phyloP scores from a whole-genome alignment of 2,888 invertebrate genomes.

The Nemotelus pantherinus region DNA sequence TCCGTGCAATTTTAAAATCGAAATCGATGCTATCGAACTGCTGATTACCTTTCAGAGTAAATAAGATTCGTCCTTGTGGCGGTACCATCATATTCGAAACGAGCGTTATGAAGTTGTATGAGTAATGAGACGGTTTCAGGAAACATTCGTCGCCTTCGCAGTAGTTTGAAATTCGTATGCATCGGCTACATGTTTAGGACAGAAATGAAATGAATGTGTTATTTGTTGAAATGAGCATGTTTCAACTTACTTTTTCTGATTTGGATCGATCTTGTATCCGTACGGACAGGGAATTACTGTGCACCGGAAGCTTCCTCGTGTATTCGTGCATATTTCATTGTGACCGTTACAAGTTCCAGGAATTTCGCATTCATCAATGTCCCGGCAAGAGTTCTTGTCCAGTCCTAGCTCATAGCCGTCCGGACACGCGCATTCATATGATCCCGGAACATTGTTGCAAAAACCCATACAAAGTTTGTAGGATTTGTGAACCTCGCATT shows the following conservation, averaged over 20 bases:
- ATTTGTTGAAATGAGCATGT: neutral
- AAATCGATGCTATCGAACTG: conserved; percentile 81
- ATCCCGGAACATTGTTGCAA: conserved; percentile 88
- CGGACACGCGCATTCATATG: conserved; percentile 84
- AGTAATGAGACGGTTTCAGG: conserved; percentile 84
- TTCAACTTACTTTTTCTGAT: conserved; percentile 80
- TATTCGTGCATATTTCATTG: conserved; percentile 88
- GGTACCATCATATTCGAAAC: conserved; percentile 84
- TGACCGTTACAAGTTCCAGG: conserved; percentile 67
- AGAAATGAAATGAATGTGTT: conserved; percentile 24
- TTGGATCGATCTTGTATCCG: conserved; percentile 81
- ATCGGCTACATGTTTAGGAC: conserved; percentile 73
- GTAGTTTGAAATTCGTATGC: conserved; percentile 74
- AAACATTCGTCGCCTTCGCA: conserved; percentile 82
- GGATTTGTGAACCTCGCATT: conserved; percentile 81
- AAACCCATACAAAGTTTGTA: conserved; percentile 78
- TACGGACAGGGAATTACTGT: conserved; percentile 85
- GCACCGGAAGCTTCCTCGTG: conserved; percentile 88
- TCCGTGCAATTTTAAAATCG: conserved; percentile 74
- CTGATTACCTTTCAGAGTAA: conserved; percentile 86
- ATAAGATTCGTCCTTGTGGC: conserved; percentile 71
- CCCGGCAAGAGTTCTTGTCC: conserved; percentile 85
- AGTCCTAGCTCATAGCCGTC: conserved; percentile 78
- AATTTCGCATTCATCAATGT: conserved; percentile 77
- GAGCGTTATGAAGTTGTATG: conserved; percentile 93